These are phyloP conservation scores for Lissocephala sabroskyi DNA, from an alignment of 2,888 invertebrate species.

Conservation along the genomic window DNA sequence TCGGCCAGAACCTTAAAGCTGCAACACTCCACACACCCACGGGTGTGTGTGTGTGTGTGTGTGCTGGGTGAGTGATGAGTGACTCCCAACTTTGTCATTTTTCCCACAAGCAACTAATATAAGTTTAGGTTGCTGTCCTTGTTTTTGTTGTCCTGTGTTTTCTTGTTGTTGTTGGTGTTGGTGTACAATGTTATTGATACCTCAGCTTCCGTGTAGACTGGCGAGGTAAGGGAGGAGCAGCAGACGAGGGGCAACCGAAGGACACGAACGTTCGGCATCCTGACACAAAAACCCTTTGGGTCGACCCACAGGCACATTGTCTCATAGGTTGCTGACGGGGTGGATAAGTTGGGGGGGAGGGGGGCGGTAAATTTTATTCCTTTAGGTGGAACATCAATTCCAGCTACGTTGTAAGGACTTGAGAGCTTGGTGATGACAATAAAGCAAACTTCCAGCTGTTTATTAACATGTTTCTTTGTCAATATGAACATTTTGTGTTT, in stretches of 20 bases:
- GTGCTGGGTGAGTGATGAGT: conserved; percentile 5
- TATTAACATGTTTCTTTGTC: conserved; percentile 61
- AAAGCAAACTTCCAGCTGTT: conserved; percentile 63
- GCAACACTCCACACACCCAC: conserved; percentile 7
- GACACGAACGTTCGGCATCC: conserved; percentile 9
- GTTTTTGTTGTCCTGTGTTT: neutral
- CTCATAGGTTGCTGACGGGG: conserved; percentile 6
- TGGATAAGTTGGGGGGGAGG: neutral
- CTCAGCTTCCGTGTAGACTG: conserved; percentile 37
- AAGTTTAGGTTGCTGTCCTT: neutral
- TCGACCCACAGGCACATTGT: conserved; percentile 37
- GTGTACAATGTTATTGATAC: conserved; percentile 58
- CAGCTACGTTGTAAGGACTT: conserved; percentile 5
- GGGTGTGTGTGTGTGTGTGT: conserved; percentile 8
- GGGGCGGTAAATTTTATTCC: conserved; percentile 24
- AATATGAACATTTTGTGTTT: conserved; percentile 32
- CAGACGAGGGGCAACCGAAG: conserved; percentile 12
- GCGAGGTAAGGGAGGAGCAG: too few species aligned
- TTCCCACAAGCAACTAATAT: conserved; percentile 36
- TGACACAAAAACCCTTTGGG: conserved; percentile 42
- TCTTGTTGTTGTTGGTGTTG: conserved; percentile 15
- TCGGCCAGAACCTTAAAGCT: conserved; percentile 16
- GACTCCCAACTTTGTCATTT: conserved; percentile 38
- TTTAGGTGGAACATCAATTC: conserved; percentile 12
- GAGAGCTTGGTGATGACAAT: conserved; percentile 44